These are phyloP conservation scores for Pampusana beccarii DNA, from an alignment of 2,113 vertebrate genomes.

Conservation along the genomic window DNA sequence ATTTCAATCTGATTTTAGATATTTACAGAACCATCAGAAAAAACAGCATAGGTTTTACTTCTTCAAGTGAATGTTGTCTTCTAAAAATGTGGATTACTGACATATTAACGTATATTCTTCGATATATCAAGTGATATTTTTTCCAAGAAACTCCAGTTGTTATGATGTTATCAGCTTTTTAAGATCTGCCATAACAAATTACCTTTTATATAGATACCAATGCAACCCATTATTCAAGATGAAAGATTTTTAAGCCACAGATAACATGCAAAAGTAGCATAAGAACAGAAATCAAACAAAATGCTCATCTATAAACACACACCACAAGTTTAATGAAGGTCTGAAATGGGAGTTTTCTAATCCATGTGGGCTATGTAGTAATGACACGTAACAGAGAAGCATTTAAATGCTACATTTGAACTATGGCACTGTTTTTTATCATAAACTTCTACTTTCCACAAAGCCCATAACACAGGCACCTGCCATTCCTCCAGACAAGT, in stretches of 20 bases:
- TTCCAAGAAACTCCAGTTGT: background rate
- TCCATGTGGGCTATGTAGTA: accelerated
- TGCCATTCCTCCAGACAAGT: background rate
- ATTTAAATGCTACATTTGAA: background rate
- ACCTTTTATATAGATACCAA: background rate
- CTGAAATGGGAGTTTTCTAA: background rate
- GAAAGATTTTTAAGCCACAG: background rate
- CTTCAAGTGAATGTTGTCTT: background rate
- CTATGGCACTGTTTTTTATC: background rate
- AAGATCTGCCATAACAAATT: background rate
- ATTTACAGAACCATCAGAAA: background rate
- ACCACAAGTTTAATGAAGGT: background rate
- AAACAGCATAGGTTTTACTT: background rate
- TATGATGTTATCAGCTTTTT: background rate
- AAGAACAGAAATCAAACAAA: background rate
- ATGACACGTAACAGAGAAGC: background rate
- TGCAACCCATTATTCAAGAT: background rate
- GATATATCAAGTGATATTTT: background rate
- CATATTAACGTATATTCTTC: background rate
- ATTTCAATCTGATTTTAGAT: background rate
- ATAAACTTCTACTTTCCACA: no score
- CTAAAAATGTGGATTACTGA: background rate
- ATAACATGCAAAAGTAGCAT: background rate
- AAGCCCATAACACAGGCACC: accelerated
- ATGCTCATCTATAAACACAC: background rate